Conservation (phyloP, 2,797 vertebrate genomes). For the Taenioides sp. region DNA sequence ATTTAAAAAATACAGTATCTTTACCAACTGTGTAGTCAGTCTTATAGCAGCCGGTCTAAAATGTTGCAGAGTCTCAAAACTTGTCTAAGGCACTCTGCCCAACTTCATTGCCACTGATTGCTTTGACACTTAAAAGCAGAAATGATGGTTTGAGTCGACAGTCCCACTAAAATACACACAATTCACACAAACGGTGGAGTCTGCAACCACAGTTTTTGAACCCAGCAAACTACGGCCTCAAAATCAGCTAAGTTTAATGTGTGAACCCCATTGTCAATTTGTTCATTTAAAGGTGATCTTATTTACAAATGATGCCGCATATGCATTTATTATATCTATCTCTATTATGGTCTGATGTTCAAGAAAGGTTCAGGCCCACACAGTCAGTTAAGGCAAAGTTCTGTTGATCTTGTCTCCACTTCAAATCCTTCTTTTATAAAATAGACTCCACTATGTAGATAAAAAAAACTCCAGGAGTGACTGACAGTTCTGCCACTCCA, state of each 20-base stretch:
- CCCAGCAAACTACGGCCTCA: slow-evolving; percentile 23
- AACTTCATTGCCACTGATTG: slow-evolving; percentile 31
- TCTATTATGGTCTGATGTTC: slow-evolving; percentile 76
- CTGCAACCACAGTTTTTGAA: slow-evolving; percentile 34
- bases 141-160: slow-evolving; percentile 30
- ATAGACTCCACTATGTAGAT: slow-evolving; percentile 75
- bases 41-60: slow-evolving; percentile 64
- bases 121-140: slow-evolving; percentile 50
- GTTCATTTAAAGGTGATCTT: slow-evolving; percentile 84
- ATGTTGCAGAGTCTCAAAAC: slow-evolving; percentile 35
- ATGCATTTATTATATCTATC: slow-evolving; percentile 73
- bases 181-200: slow-evolving; percentile 23
- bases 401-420: slow-evolving; percentile 78
- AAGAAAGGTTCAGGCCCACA: slow-evolving; percentile 85
- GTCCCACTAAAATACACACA: slow-evolving; percentile 20
- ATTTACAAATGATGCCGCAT: slow-evolving; percentile 91
- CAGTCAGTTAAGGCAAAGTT: slow-evolving; percentile 98
- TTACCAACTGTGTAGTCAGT: slow-evolving; percentile 43
- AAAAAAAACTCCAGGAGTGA: slow-evolving; percentile 68
- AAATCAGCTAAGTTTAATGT: slow-evolving; percentile 15
- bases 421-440: slow-evolving; percentile 64
- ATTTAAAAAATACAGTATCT: slow-evolving; percentile 51
- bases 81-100: slow-evolving; percentile 79
- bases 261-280: slow-evolving; percentile 74
- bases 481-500: slow-evolving; percentile 66